Evolutionary conservation across 2,888 invertebrate genomes (phyloP).

Genomic region (Drosophila differens): DNA sequence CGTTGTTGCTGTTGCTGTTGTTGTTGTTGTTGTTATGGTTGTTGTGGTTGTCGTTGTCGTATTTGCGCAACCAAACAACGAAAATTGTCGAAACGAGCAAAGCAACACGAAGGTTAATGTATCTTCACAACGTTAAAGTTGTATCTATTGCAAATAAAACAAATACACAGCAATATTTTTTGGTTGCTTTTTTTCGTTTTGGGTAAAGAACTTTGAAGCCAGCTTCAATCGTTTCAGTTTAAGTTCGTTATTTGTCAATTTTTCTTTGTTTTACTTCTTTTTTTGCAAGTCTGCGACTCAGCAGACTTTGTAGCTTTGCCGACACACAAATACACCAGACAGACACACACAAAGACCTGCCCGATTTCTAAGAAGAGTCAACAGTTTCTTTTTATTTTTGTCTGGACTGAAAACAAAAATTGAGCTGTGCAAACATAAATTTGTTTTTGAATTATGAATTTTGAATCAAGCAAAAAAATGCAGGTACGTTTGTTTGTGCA

Average conservation of each 20-base stretch:
- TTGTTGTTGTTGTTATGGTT: constrained; percentile 13
- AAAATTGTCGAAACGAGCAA: constrained; percentile 69
- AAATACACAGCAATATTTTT: constrained; percentile 35
- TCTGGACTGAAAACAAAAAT: constrained; percentile 36
- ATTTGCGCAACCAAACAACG: constrained; percentile 64
- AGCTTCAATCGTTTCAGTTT: constrained; percentile 16
- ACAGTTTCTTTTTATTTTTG: constrained; percentile 10
- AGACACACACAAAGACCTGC: not conserved
- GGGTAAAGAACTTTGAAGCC: constrained; percentile 35
- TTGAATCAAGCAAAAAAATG: constrained; percentile 10
- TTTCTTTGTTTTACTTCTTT: constrained; percentile 3
- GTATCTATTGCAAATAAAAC: constrained; percentile 65
- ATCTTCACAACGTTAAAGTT: constrained; percentile 59
- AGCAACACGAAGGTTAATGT: constrained; percentile 75
- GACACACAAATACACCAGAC: constrained; percentile 18
- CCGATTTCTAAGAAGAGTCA: constrained; percentile 33
- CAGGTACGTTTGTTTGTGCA: constrained; percentile 25
- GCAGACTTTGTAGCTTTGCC: constrained; percentile 52
- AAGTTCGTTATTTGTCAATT: constrained; percentile 15
- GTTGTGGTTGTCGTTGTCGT: constrained; percentile 26
- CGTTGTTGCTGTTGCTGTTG: constrained; percentile 36
- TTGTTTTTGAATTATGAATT: constrained; percentile 49
- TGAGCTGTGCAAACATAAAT: constrained; percentile 59
- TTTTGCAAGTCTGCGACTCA: constrained; percentile 45
- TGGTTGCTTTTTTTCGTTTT: constrained; percentile 9